Base-by-base conservation (phyloP, 2,797 vertebrate species). In the Macrochelys suwanniensis region DNA sequence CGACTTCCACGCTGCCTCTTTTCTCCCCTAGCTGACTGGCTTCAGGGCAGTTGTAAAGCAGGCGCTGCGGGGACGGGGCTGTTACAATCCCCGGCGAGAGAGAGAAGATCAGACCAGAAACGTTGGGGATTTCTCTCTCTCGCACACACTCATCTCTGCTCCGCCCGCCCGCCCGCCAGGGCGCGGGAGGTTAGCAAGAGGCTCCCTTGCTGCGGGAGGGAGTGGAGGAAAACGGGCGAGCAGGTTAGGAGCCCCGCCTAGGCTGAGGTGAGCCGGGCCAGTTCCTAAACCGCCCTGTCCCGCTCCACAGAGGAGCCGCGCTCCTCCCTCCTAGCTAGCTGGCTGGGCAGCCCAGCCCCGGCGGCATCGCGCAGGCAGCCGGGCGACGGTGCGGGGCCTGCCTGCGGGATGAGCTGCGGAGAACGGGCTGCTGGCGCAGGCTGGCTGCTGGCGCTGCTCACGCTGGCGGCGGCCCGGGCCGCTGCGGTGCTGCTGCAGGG, bases 251-350 rank as follows among this genome's bases (percentile, higher is more conserved):
- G 13, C 31, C 71, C 31, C 28, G 82, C 84, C 94, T 51, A 37
- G 59, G 93, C 91, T 37, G 74, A 80, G 80, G 56, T 6, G 80
- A 90, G 92, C 77, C 91, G 96, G 92, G 76, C 95, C 94, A 56
- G 82, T 96, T 80, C 79, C 76, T 81, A 65, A 37, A 7, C 45
- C 89, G 94, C 57, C 90, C 95, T 57, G 91, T 90, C 94, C 95
- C 17, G 53, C 37, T 94, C 91, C 85, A 65, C 61, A 85, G 89
- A 89, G 80, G 84, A 82, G 65, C n/a, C 54, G 91, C 84, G 82
- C 87, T 93, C 26, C 54, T 87, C 16, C 12, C 68, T 80, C 71
- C 83, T 54, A 82, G 83, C 76, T 7, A 2, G 90, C 89, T 80
- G 82, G 76, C 85, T 56, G 61, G 49, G 54, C 65, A 91, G 77